Base-by-base conservation (phyloP, 1,140 invertebrate genomes). In the Pogonomyrmex barbatus region DNA sequence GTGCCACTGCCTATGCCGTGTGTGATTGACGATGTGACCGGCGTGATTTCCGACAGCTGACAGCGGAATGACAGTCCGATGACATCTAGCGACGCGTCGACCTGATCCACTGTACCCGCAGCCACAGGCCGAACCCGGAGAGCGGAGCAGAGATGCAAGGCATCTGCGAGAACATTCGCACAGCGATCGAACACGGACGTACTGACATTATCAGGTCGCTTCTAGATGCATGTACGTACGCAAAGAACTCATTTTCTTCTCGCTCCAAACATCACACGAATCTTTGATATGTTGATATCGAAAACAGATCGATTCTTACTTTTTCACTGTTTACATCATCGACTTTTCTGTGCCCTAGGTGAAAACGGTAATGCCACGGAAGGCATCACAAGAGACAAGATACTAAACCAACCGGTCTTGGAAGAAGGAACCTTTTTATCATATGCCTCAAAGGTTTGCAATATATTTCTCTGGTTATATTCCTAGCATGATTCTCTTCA, bases 371-470 rank as follows among this genome's bases (percentile, higher is more conserved):
- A 92, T 87, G 65, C 89, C 33, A 91, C 88, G 12, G 93, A 94
- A 81, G 91, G 91, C 9, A 92, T 94, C 71, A 94, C 94, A 4
- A 96, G 94, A 90, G 94, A 95, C n/a, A 95, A 95, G 88, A 94
- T 96, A 87, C 86, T 96, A 50, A 95, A 95, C 89, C 94, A 95
- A 87, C 93, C 93, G 52, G 86, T 96, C 50, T 92, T 95, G 76
- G 95, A 96, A 70, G 96, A 96, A 91, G 96, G 96, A n/a, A 96
- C 96, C 47, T 95, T 96, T 85, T 94, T 97, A 50, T 96, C 96
- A 87, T 95, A 96, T 84, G 96, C 96, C 67, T 96, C 96, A 39
- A 96, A 96, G 95, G 96, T 96, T 42, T 54, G 60, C 3, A 70
- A 54, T 33, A 39, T 63, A 24, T n/a, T 42, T 47, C 30, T 12